Conservation (phyloP, 1,140 invertebrate genomes). For the Dendroctonus valens region DNA sequence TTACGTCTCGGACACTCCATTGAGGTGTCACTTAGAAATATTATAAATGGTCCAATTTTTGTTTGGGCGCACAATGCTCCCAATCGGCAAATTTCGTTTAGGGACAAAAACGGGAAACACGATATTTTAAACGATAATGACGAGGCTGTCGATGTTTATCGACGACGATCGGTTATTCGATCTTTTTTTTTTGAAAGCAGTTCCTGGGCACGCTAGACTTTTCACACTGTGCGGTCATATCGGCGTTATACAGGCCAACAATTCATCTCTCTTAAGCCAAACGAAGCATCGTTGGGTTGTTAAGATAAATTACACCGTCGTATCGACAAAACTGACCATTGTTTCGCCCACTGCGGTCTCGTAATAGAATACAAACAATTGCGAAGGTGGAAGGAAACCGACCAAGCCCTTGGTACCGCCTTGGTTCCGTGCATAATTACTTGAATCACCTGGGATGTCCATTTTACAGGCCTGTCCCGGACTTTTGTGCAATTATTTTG, state of each 20-base stretch:
- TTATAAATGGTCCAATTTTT: conserved; percentile 44
- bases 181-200: conserved; percentile 24
- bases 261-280: conserved; percentile 30
- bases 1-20: conserved; percentile 41
- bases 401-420: conserved; percentile 37
- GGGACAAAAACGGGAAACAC: conserved; percentile 24
- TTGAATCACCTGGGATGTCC: conserved; percentile 21
- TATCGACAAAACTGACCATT: conserved; percentile 41
- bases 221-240: conserved; percentile 1
- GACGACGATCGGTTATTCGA: conserved; percentile 26
- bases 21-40: conserved; percentile 44
- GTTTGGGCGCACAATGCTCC: conserved; percentile 33
- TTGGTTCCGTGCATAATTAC: conserved; percentile 31
- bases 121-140: conserved; percentile 36
- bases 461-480: conserved; percentile 4
- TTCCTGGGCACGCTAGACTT: conserved; percentile 4
- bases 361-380: conserved; percentile 38
- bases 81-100: conserved; percentile 28
- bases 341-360: conserved; percentile 36
- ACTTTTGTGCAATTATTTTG: no score
- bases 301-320: conserved; percentile 37
- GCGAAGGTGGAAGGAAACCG: conserved; percentile 39
- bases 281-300: conserved; percentile 27
- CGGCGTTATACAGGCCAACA: not conserved
- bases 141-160: conserved; percentile 32